These are phyloP conservation scores for Pseudomugil gertrudae DNA, from an alignment of 2,797 vertebrate genomes.

Conservation along the genomic window DNA sequence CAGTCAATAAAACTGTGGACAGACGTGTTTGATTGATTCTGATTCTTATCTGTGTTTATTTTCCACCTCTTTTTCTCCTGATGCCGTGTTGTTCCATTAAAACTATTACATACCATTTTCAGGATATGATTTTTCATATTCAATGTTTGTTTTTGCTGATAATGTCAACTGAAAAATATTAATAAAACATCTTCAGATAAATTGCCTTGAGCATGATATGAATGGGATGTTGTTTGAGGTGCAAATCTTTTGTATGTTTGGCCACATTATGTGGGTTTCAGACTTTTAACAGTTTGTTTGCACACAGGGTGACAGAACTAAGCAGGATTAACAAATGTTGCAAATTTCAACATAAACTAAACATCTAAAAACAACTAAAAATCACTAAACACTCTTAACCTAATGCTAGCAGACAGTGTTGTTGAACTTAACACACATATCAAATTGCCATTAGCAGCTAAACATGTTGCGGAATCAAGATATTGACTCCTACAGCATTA, in stretches of 20 bases:
- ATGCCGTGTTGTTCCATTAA: constrained; percentile 37
- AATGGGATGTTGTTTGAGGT: constrained; percentile 13
- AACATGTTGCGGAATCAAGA: constrained; percentile 7
- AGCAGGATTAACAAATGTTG: constrained; percentile 31
- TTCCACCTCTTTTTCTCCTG: constrained; percentile 43
- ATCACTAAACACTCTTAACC: neutral
- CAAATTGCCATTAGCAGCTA: constrained; percentile 12
- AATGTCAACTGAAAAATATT: constrained; percentile 77
- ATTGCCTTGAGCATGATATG: constrained; percentile 15
- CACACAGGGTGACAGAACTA: neutral
- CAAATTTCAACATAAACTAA: neutral
- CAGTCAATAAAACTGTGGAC: constrained; percentile 55
- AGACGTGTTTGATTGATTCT: constrained; percentile 57
- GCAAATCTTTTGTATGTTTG: constrained; percentile 18
- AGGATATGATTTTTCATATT: constrained; percentile 62
- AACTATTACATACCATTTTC: constrained; percentile 48
- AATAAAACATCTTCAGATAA: constrained; percentile 82
- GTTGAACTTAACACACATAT: constrained; percentile 1
- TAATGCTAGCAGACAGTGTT: constrained; percentile 3
- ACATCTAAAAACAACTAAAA: too few species aligned
- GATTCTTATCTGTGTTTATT: constrained; percentile 52
- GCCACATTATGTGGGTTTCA: constrained; percentile 26
- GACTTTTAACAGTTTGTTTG: constrained; percentile 23
- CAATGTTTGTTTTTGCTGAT: constrained; percentile 77
- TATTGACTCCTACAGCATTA: constrained; percentile 25